Percentiles rank a stretch among this genome's conserved stretches.
Conservation (phyloP, 2,797 vertebrate species). For the Bufotes viridis region DNA sequence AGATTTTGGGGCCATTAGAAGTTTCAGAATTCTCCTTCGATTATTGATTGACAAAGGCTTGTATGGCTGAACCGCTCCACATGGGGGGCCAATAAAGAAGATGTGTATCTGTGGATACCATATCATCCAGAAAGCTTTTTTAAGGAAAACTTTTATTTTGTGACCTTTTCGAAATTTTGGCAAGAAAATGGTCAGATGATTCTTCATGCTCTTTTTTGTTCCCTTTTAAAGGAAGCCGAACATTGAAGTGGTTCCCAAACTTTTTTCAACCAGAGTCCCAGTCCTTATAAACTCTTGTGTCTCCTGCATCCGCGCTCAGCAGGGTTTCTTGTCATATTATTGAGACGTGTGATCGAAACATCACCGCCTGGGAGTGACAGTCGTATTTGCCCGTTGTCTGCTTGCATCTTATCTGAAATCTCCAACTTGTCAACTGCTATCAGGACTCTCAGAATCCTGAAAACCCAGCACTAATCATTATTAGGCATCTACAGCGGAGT, state of each 20-base stretch:
- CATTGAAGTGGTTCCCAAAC: not conserved
- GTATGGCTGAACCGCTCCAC: no score
- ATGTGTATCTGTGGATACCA: not conserved
- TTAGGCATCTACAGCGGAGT: not conserved
- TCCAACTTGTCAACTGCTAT: constrained; percentile 67
- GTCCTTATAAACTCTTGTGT: not conserved
- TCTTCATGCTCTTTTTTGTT: not conserved
- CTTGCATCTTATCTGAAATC: constrained; percentile 64
- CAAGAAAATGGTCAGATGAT: not conserved
- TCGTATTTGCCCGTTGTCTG: constrained; percentile 69
- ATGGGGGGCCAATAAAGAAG: not conserved
- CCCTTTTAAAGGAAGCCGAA: not conserved
- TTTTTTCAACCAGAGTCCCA: not conserved
- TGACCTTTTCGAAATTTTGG: not conserved
- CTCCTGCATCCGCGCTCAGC: not conserved
- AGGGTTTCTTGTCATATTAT: not conserved
- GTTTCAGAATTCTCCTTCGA: no score
- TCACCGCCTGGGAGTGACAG: constrained; percentile 65
- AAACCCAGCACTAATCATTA: not conserved
- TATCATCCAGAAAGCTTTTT: not conserved
- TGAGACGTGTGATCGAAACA: not conserved
- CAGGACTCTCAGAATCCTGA: constrained; percentile 49
- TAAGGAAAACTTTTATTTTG: not conserved
- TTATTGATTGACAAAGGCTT: no score
- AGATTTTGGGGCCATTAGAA: no score